These are phyloP conservation scores for Torymus aiolomorphi DNA, from an alignment of 2,888 invertebrate genomes.

Conservation along the genomic window DNA sequence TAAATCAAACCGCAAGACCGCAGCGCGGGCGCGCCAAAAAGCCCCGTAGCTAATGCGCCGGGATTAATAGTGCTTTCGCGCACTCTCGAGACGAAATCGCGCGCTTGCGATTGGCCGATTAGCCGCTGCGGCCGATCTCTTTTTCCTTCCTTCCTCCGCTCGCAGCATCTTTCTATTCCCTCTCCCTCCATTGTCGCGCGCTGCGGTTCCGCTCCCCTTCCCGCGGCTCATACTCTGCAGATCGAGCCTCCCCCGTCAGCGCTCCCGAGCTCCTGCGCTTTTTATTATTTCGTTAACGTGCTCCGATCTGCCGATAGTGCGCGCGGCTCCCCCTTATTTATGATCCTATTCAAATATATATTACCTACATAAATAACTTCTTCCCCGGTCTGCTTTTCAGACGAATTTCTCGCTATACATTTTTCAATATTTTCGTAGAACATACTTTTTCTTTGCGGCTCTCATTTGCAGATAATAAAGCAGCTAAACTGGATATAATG, in stretches of 20 bases:
- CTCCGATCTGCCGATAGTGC: not conserved
- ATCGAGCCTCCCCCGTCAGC: too few species aligned
- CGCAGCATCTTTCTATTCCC: not conserved
- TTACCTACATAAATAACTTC: constrained; percentile 3
- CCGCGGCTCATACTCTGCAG: too few species aligned
- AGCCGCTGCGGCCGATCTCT: too few species aligned
- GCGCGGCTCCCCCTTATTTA: not conserved
- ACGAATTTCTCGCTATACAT: too few species aligned
- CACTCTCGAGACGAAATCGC: not conserved
- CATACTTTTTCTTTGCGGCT: too few species aligned
- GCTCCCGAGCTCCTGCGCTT: not conserved
- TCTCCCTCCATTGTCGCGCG: not conserved
- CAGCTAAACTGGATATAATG: not conserved
- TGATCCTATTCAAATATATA: not conserved
- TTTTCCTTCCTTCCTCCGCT: not conserved
- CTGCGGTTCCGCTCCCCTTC: not conserved
- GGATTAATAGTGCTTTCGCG: constrained; percentile 69
- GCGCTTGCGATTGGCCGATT: not conserved
- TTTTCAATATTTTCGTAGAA: too few species aligned
- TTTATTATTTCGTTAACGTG: constrained; percentile 16
- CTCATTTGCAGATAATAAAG: too few species aligned
- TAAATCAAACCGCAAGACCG: constrained; percentile 73
- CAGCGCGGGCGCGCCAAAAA: constrained; percentile 70
- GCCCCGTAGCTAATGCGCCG: constrained; percentile 70
- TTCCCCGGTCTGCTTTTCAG: not conserved